Base-by-base conservation (phyloP, 1,140 invertebrate species). In the Drosophila tani region DNA sequence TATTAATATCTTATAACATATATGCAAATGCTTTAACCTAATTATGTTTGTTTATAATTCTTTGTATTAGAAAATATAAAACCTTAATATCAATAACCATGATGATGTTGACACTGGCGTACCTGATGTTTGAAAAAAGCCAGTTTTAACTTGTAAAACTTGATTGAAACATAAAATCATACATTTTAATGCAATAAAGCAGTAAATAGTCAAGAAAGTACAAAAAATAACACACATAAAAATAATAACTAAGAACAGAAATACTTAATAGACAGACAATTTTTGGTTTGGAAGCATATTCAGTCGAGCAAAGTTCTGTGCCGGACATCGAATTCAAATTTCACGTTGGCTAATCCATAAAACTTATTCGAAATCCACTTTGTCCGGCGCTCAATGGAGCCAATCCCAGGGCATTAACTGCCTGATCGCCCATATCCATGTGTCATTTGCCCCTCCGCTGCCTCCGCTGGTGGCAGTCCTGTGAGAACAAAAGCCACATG, bases 401-500 rank as follows among this genome's bases (percentile, higher is more conserved):
- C 63, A 79, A 55, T 53, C 24, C 24, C 41, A 47, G 21, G 24
- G 50, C 49, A 64, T 70, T 47, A 57, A 45, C 56, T 68, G 65
- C 51, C 46, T 73, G 35, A 58, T 73, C 43, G 51, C 43, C 51
- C 43, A 32, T 71, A 35, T 41, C 45, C 27, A 71, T 58, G 51
- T 49, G 69, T 59, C 69, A 73, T 38, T 50, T 57, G 6, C 2
- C 12, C 45, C 35, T 21, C 32, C 51, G 51, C 32, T 38, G 19
- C 17, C 65, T 35, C 21, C 19, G 12, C 2, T 27, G 3, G n/a
- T 17, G 27, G n/a, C 12, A 17, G n/a, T 21, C 8, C 62, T 32
- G 45, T 35, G 45, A 40, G 58, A 73, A 77, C 63, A 77, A 73
- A 71, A 53, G 69, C 47, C 77, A 59, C 43, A 62, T 59, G 58